Conservation (phyloP, 1,140 invertebrate genomes). For the Zeugodacus cucurbitae region DNA sequence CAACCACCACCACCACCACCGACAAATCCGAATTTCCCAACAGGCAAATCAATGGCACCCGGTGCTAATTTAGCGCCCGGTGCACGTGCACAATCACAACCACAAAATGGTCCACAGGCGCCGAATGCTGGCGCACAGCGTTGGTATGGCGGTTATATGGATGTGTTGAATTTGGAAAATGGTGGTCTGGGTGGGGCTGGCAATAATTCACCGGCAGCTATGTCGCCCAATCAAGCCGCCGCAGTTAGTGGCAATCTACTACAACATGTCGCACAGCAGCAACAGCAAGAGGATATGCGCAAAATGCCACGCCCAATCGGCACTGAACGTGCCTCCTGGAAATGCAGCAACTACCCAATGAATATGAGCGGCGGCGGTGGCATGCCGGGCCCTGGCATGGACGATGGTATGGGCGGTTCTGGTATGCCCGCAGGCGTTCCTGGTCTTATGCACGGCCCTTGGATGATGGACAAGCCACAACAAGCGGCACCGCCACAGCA, state of each 20-base stretch:
- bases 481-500: slow-evolving; percentile 53
- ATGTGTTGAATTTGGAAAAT: slow-evolving; percentile 61
- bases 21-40: slow-evolving; percentile 50
- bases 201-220: slow-evolving; percentile 69
- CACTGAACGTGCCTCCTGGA: slow-evolving; percentile 78
- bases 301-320: slow-evolving; percentile 82
- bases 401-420: slow-evolving; percentile 45
- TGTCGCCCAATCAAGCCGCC: slow-evolving; percentile 69
- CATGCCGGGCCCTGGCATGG: slow-evolving; percentile 47
- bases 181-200: slow-evolving; percentile 46
- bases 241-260: slow-evolving; percentile 49
- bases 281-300: slow-evolving; percentile 72
- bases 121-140: slow-evolving; percentile 48
- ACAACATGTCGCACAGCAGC: slow-evolving; percentile 53
- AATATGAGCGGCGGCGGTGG: slow-evolving; percentile 41
- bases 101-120: slow-evolving; percentile 44
- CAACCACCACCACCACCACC: slow-evolving; percentile 44
- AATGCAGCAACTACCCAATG: slow-evolving; percentile 63
- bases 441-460: slow-evolving; percentile 31
- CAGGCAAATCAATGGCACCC: slow-evolving; percentile 34
- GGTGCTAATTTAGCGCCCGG: slow-evolving; percentile 42
- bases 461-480: slow-evolving; percentile 49
- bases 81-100: slow-evolving; percentile 49
- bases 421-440: slow-evolving; percentile 45
- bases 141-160: slow-evolving; percentile 54